Percentiles rank a stretch among this genome's conserved stretches.
These are phyloP conservation scores for Thereva nobilitata DNA, from an alignment of 2,888 invertebrate species.

Conservation along the genomic window DNA sequence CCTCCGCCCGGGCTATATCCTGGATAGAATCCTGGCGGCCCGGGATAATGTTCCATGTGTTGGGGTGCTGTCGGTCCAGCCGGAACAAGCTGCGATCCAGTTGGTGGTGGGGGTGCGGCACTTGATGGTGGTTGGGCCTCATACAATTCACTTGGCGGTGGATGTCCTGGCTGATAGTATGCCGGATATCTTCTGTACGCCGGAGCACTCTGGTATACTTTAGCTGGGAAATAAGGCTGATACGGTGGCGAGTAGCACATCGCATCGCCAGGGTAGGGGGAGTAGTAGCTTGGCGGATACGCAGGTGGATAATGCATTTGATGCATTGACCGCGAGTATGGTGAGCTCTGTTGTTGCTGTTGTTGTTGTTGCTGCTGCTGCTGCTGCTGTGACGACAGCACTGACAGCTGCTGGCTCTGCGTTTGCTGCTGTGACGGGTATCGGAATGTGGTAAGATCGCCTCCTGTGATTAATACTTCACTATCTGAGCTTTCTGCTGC, in stretches of 20 bases:
- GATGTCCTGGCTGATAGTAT: conserved; percentile 51
- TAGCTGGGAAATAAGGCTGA: conserved; percentile 60
- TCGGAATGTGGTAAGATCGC: conserved; percentile 52
- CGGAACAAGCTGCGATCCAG: conserved; percentile 58
- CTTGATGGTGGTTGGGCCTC: conserved; percentile 49
- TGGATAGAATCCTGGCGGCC: conserved; percentile 64
- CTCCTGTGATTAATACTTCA: conserved; percentile 52
- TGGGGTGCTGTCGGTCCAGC: conserved; percentile 56
- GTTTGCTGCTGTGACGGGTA: conserved; percentile 47
- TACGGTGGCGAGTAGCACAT: conserved; percentile 61
- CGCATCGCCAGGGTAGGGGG: conserved; percentile 58
- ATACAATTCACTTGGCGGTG: conserved; percentile 51
- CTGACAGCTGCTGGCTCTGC: conserved; percentile 11
- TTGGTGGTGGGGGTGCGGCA: conserved; percentile 44
- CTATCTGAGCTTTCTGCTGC: conserved; percentile 50
- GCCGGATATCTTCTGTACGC: conserved; percentile 47
- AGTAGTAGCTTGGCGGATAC: conserved; percentile 57
- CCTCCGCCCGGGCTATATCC: conserved; percentile 60
- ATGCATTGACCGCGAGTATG: conserved; percentile 56
- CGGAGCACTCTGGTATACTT: conserved; percentile 59
- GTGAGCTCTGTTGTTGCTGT: conserved; percentile 44
- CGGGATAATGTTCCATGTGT: conserved; percentile 61
- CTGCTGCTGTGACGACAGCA: conserved; percentile 26
- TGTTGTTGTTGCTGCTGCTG: conserved; percentile 37
- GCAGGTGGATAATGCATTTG: conserved; percentile 59